These are phyloP conservation scores for Buphagus erythrorhynchus DNA, from an alignment of 2,797 vertebrate genomes.

Conservation along the genomic window DNA sequence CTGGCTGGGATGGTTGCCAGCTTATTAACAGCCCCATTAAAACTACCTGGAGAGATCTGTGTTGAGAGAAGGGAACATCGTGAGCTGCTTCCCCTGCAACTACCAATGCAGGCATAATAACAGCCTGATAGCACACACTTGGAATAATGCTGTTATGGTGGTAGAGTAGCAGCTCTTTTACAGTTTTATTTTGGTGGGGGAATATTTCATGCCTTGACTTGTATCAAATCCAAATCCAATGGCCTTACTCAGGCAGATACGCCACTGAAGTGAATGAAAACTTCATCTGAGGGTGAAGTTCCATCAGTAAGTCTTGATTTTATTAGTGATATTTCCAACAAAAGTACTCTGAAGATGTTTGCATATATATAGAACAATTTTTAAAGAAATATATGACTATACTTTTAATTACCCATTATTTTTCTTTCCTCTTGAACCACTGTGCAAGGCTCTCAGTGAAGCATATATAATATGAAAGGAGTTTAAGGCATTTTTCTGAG, in stretches of 20 bases:
- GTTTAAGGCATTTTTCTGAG: conserved; percentile 32
- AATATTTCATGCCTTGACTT: conserved; percentile 2
- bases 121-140: neutral
- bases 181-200: neutral
- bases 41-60: conserved; percentile 61
- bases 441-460: neutral
- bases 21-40: conserved; percentile 74
- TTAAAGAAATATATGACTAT: neutral
- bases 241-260: neutral
- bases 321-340: neutral
- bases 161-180: neutral
- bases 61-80: neutral
- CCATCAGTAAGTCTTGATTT: neutral
- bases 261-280: neutral
- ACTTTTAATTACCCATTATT: neutral
- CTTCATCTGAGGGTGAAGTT: neutral
- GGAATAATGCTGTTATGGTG: neutral
- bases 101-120: neutral
- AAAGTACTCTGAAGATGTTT: neutral
- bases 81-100: neutral
- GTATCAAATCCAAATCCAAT: neutral
- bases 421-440: neutral
- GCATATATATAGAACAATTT: neutral
- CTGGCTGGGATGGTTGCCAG: conserved; percentile 68
- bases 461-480: neutral